A percentile compares a stretch with the other conserved stretches of the same genome.
Conservation (phyloP, 2,797 vertebrate genomes). For the Falco cherrug region DNA sequence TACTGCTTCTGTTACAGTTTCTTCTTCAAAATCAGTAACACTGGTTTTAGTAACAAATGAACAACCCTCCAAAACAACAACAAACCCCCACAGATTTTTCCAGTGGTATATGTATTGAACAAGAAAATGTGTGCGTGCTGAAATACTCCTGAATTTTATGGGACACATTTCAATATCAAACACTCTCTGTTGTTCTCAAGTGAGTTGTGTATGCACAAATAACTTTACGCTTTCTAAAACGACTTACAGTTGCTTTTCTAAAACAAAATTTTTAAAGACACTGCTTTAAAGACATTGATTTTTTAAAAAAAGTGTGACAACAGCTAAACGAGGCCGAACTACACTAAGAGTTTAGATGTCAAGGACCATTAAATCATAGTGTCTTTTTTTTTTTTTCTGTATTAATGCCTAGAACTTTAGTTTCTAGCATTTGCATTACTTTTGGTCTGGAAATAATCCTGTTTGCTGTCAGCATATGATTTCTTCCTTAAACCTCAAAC, state of each 20-base stretch:
- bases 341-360: background rate
- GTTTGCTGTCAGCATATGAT: background rate
- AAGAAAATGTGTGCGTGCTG: background rate
- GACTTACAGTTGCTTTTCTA: background rate
- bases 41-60: background rate
- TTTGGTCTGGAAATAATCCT: background rate
- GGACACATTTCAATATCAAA: background rate
- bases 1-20: background rate
- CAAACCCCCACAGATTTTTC: background rate
- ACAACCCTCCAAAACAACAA: background rate
- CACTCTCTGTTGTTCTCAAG: background rate
- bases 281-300: background rate
- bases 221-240: background rate
- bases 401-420: background rate
- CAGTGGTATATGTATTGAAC: background rate
- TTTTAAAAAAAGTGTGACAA: background rate
- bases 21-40: background rate
- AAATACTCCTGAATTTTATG: background rate
- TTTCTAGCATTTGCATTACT: background rate
- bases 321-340: background rate
- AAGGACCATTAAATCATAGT: background rate
- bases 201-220: background rate
- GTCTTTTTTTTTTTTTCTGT: background rate
- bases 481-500: background rate
- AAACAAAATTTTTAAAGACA: background rate